phyloP scores from a whole-genome alignment of 1,140 invertebrate genomes.

The Neodiprion virginianus region DNA sequence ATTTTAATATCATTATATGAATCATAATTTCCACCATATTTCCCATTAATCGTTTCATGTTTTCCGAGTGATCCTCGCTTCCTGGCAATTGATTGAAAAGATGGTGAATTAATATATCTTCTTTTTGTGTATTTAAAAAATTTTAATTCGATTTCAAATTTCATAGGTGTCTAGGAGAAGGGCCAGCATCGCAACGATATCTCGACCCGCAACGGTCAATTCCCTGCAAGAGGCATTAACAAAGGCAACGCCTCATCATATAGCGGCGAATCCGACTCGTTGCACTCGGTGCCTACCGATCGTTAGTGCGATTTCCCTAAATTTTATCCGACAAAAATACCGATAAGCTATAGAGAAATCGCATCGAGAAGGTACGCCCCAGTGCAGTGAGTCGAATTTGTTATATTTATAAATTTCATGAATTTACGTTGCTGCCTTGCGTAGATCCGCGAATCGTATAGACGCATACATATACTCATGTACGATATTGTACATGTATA shows the following conservation, averaged over 20 bases:
- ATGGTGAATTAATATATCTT: no score
- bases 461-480: no score
- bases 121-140: no score
- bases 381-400: neutral
- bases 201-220: constrained; percentile 46
- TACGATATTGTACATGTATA: no score
- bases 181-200: constrained; percentile 59
- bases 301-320: neutral
- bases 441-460: neutral
- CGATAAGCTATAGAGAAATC: no score
- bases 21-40: no score
- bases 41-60: no score
- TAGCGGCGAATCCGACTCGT: constrained; percentile 10
- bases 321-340: neutral
- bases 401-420: constrained; percentile 11
- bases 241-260: constrained; percentile 48
- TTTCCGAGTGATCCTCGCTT: no score
- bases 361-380: no score
- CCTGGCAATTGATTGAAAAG: no score
- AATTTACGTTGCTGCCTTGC: constrained; percentile 13
- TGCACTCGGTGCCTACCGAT: neutral
- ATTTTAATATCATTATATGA: constrained; percentile 22
- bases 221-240: constrained; percentile 42
- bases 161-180: constrained; percentile 58
- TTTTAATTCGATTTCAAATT: constrained; percentile 12